These are phyloP conservation scores for Apodemia zela DNA, from an alignment of 2,888 invertebrate genomes.

Conservation along the genomic window DNA sequence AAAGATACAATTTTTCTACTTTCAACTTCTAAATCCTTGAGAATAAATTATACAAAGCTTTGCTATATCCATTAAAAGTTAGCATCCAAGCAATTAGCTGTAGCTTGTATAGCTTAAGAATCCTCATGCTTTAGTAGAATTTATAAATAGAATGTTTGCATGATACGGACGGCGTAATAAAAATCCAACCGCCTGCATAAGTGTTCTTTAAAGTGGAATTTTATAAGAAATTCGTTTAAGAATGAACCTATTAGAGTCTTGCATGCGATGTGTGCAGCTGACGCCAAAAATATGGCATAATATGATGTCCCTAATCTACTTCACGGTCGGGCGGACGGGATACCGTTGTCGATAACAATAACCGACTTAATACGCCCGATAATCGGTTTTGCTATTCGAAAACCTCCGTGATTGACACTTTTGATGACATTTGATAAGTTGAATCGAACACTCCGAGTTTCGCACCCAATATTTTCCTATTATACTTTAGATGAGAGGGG, in stretches of 20 bases:
- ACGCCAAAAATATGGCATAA: slow-evolving; percentile 73
- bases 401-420: slow-evolving; percentile 78
- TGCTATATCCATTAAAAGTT: background rate
- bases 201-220: slow-evolving; percentile 38
- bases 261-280: slow-evolving; percentile 73
- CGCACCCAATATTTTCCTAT: slow-evolving; percentile 46
- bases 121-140: slow-evolving; percentile 38
- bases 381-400: slow-evolving; percentile 78
- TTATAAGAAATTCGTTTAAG: slow-evolving; percentile 50
- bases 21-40: background rate
- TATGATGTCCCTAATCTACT: slow-evolving; percentile 79
- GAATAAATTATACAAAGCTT: slow-evolving; percentile 24
- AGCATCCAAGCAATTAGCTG: slow-evolving; percentile 36
- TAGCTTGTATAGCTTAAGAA: slow-evolving; percentile 39
- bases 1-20: background rate
- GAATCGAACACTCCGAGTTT: slow-evolving; percentile 50
- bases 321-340: slow-evolving; percentile 65
- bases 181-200: slow-evolving; percentile 30
- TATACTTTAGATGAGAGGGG: slow-evolving; percentile 31
- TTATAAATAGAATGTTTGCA: slow-evolving; percentile 37
- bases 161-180: slow-evolving; percentile 28
- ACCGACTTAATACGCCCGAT: slow-evolving; percentile 77
- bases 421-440: slow-evolving; percentile 64
- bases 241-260: slow-evolving; percentile 44
- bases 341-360: slow-evolving; percentile 75